These are phyloP conservation scores for Herpailurus yagouaroundi DNA, from an alignment of 2,113 vertebrate species.

Conservation along the genomic window DNA sequence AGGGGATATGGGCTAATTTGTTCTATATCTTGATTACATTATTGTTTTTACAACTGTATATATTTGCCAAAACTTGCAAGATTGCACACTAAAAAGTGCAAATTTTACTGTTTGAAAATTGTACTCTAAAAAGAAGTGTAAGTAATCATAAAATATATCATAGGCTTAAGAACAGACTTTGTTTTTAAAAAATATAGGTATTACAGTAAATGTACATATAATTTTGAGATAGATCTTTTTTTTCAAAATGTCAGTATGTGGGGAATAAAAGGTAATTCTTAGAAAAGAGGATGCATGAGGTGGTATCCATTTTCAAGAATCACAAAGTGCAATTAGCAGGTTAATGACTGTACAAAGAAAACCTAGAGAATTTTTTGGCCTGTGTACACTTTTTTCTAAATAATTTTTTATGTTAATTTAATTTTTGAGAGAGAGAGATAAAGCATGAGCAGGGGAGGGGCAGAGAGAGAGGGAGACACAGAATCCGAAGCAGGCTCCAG, in stretches of 20 bases:
- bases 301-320: not conserved
- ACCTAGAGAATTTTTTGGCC: not conserved
- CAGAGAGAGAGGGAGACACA: too few species aligned
- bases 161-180: not conserved
- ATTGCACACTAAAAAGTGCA: not conserved
- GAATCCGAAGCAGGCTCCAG: too few species aligned
- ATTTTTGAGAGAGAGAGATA: too few species aligned
- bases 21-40: not conserved
- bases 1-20: not conserved
- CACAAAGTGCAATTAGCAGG: not conserved
- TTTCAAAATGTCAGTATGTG: not conserved
- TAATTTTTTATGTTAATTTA: too few species aligned
- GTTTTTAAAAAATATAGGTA: not conserved
- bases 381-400: not conserved
- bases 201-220: not conserved
- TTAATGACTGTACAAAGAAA: not conserved
- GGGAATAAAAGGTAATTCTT: not conserved
- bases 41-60: not conserved
- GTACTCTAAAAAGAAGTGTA: not conserved
- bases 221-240: not conserved
- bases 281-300: not conserved
- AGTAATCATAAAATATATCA: not conserved
- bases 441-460: too few species aligned
- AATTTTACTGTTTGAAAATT: not conserved
- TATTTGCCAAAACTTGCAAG: not conserved